Percentiles rank a stretch among this genome's conserved stretches.
Evolutionary conservation across 2,888 invertebrate genomes (phyloP).

Genomic region (Stenotaenia linearis): DNA sequence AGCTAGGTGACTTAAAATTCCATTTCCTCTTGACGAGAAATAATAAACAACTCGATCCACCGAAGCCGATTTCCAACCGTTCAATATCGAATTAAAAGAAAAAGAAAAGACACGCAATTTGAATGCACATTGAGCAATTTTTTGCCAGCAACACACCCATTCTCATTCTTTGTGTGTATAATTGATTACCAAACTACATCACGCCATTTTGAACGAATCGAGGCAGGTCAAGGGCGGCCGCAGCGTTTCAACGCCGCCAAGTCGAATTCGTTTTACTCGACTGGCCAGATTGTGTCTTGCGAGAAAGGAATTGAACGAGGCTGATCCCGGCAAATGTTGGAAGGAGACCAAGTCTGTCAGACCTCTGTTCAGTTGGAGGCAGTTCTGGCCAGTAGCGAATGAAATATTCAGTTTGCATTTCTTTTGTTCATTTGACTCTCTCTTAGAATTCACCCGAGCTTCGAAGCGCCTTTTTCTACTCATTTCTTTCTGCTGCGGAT

Average conservation of each 20-base stretch:
- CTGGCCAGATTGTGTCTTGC: not conserved
- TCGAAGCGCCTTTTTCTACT: not conserved
- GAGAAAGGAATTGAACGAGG: not conserved
- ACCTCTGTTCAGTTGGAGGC: not conserved
- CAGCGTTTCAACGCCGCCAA: not conserved
- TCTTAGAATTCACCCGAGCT: not conserved
- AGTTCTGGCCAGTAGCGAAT: not conserved
- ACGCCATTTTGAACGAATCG: not conserved
- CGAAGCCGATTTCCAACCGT: not conserved
- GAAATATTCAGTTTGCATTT: slow-evolving; percentile 5
- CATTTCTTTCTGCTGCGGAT: not conserved
- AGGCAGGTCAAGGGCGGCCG: not conserved
- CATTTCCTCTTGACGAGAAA: too few species aligned
- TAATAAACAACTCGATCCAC: not conserved
- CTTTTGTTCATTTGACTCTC: not conserved
- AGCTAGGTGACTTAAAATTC: too few species aligned
- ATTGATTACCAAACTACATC: not conserved
- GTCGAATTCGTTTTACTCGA: not conserved
- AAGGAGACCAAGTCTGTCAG: not conserved
- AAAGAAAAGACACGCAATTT: not conserved
- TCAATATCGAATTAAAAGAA: not conserved
- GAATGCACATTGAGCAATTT: not conserved
- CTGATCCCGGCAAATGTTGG: not conserved
- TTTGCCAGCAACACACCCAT: not conserved
- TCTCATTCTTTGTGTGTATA: not conserved